Conservation (phyloP, 2,797 vertebrate genomes). For the Chlorospingus semifuscus region DNA sequence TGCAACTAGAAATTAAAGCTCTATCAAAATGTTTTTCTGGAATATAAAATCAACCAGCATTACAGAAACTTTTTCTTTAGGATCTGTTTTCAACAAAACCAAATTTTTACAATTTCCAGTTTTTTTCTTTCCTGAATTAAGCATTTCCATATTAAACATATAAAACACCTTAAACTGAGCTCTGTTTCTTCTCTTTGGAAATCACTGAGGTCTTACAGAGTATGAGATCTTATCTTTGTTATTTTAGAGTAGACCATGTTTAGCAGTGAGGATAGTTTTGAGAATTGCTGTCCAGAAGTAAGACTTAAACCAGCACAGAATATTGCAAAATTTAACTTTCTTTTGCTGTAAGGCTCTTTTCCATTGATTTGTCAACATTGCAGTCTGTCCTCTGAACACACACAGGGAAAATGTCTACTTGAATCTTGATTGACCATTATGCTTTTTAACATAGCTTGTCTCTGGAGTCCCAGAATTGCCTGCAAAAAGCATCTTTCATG, state of each 20-base stretch:
- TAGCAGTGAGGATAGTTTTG: neutral
- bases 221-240: neutral
- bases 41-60: neutral
- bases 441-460: neutral
- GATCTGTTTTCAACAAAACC: neutral
- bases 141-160: neutral
- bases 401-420: neutral
- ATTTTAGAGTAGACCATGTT: neutral
- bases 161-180: neutral
- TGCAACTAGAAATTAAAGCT: neutral
- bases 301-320: neutral
- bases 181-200: neutral
- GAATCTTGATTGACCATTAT: neutral
- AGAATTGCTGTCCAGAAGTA: neutral
- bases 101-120: neutral
- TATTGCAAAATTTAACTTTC: neutral
- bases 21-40: neutral
- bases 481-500: slow-evolving; percentile 20
- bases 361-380: neutral
- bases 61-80: neutral
- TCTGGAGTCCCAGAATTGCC: neutral
- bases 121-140: neutral
- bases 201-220: neutral
- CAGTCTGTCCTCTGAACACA: neutral
- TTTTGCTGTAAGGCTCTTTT: neutral